Conservation (phyloP, 2,888 invertebrate species). For the Gonocerus acuteangulatus region DNA sequence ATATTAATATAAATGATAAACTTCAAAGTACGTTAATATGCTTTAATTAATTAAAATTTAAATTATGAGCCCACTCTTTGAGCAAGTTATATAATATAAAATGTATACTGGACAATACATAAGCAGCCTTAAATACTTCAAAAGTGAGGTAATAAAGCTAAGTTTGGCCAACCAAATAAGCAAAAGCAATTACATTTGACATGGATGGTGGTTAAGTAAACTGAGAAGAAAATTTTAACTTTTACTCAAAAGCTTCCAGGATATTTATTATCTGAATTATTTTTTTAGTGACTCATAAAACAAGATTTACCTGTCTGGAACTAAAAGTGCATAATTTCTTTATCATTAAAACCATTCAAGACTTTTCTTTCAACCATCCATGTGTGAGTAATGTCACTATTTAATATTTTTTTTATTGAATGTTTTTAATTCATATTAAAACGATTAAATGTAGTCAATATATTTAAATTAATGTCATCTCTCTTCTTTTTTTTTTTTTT, state of each 20-base stretch:
- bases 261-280: too few species aligned
- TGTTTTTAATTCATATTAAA: not conserved
- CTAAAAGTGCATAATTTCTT: too few species aligned
- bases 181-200: constrained; percentile 15
- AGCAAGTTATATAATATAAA: constrained; percentile 2
- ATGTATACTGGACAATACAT: constrained; percentile 17
- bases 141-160: constrained; percentile 3
- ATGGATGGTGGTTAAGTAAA: constrained; percentile 20
- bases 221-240: too few species aligned
- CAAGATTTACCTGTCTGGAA: too few species aligned
- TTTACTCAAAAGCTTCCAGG: too few species aligned
- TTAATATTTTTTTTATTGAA: too few species aligned
- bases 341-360: too few species aligned
- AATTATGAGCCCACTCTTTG: not conserved
- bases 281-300: too few species aligned
- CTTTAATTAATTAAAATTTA: not conserved
- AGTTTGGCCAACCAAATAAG: constrained; percentile 3
- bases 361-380: not conserved
- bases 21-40: not conserved
- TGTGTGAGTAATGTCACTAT: not conserved
- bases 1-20: not conserved
- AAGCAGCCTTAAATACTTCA: constrained; percentile 19
- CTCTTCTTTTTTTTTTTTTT: too few species aligned
- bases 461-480: not conserved
- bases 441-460: not conserved